phyloP scores from a whole-genome alignment of 2,888 invertebrate species.

The Chromoteleia sp. region DNA sequence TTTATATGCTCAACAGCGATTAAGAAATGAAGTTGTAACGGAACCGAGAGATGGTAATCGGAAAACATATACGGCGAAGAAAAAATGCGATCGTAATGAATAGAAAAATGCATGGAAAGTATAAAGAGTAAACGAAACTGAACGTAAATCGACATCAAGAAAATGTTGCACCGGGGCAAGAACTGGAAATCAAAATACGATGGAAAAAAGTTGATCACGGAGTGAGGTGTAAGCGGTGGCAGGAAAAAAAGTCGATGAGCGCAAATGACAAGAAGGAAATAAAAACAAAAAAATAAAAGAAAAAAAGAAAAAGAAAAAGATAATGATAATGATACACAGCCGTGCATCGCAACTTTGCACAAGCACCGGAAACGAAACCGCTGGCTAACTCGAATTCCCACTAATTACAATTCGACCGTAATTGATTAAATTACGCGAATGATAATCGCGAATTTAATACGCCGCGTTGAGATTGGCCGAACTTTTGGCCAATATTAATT shows the following conservation, averaged over 20 bases:
- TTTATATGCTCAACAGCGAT: conserved; percentile 17
- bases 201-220: conserved; percentile 6
- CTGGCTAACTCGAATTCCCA: not conserved
- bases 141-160: conserved; percentile 17
- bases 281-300: conserved; percentile 1
- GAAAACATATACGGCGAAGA: not conserved
- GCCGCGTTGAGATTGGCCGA: not conserved
- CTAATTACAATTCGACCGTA: conserved; percentile 35
- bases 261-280: conserved; percentile 14
- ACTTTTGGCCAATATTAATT: not conserved
- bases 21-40: conserved; percentile 20
- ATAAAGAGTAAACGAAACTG: not conserved
- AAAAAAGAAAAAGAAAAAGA: not conserved
- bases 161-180: conserved; percentile 16
- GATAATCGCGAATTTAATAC: conserved; percentile 21
- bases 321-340: not conserved
- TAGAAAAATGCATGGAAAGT: no score
- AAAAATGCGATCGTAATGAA: not conserved
- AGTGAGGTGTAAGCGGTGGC: conserved; percentile 5
- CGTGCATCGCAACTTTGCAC: conserved; percentile 6
- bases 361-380: conserved; percentile 12
- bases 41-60: conserved; percentile 12
- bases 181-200: conserved; percentile 25
- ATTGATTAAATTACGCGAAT: conserved; percentile 36
- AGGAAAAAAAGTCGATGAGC: conserved; percentile 12